Conservation (phyloP, 2,113 vertebrate genomes). For the Tachycineta bicolor region DNA sequence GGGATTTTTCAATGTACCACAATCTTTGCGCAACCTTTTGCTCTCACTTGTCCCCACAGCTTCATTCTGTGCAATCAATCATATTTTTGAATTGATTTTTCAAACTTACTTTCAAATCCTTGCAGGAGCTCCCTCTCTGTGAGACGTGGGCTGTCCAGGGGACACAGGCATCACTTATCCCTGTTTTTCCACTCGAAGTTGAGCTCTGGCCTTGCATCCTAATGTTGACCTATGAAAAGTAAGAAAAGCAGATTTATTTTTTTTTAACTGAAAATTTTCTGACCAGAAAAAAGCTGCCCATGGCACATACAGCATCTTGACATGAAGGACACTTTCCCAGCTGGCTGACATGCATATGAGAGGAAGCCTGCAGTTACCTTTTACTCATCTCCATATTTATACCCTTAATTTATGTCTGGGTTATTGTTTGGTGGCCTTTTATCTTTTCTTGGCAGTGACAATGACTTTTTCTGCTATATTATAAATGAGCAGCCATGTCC, state of each 20-base stretch:
- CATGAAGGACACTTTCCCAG: background rate
- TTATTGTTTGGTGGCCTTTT: background rate
- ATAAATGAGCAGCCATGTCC: background rate
- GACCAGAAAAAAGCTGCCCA: background rate
- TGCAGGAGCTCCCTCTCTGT: background rate
- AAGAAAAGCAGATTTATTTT: background rate
- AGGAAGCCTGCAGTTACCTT: background rate
- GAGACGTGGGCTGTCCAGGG: background rate
- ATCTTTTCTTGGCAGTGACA: background rate
- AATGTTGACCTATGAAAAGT: background rate
- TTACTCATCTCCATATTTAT: background rate
- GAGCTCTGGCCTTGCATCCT: background rate
- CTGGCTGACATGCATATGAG: background rate
- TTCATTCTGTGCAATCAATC: background rate
- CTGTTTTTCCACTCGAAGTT: background rate
- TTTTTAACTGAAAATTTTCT: background rate
- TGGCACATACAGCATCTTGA: background rate
- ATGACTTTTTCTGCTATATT: background rate
- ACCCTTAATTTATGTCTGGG: background rate
- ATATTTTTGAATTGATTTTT: background rate
- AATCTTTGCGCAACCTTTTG: background rate
- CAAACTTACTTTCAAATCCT: background rate
- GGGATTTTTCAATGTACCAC: rapidly evolving
- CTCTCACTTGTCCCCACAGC: background rate
- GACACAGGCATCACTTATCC: background rate